Evolutionary conservation across 1,140 invertebrate species (phyloP).

Genomic region (Pseudomyrmex gracilis): DNA sequence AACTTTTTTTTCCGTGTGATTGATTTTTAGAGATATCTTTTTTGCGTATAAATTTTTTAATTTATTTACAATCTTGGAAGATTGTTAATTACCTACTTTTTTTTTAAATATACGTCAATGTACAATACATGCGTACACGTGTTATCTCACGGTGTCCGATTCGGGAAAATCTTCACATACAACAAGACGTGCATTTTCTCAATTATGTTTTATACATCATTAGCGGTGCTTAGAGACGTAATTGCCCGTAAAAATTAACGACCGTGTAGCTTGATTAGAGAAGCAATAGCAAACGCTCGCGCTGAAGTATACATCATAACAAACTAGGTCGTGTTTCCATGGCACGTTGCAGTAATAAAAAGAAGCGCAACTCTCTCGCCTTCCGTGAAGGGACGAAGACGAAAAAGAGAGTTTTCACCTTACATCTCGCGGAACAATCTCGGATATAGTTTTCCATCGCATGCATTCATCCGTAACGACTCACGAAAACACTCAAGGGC

Average conservation of each 20-base stretch:
- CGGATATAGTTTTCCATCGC: constrained; percentile 16
- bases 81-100: too few species aligned
- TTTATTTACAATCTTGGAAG: too few species aligned
- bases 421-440: neutral
- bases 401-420: constrained; percentile 10
- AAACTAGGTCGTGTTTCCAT: neutral
- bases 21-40: neutral
- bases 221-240: neutral
- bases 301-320: neutral
- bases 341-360: neutral
- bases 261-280: neutral
- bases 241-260: constrained; percentile 8
- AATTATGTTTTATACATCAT: neutral
- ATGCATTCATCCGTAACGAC: neutral
- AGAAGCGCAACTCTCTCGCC: neutral
- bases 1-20: neutral
- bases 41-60: neutral
- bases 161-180: neutral
- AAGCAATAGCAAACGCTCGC: constrained; percentile 3
- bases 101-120: neutral
- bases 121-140: neutral
- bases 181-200: neutral
- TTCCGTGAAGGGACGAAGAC: neutral
- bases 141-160: neutral
- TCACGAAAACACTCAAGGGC: neutral